Evolutionary conservation across 2,888 invertebrate genomes (phyloP).

Genomic region (Drosophila merina): DNA sequence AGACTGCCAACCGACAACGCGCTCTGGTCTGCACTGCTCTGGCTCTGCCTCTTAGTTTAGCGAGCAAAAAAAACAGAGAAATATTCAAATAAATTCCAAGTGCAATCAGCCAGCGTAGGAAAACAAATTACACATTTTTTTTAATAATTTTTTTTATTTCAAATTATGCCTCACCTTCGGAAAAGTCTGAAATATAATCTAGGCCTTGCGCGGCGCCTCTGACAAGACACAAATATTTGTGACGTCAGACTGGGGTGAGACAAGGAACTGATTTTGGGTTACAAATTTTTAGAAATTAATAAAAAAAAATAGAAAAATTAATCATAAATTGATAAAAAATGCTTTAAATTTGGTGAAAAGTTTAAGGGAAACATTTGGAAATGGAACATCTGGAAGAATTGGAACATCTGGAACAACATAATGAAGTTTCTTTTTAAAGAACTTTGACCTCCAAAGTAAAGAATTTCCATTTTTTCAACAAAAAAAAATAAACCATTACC

Average conservation of each 20-base stretch:
- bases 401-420: too few relatives aligned
- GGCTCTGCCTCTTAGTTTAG: constrained; percentile 36
- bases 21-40: constrained; percentile 23
- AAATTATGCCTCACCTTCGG: constrained; percentile 41
- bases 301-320: too few relatives aligned
- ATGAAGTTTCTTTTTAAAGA: not conserved
- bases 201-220: constrained; percentile 23
- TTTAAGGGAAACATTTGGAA: too few relatives aligned
- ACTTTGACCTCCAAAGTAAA: not conserved
- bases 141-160: constrained; percentile 12
- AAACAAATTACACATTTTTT: constrained; percentile 43
- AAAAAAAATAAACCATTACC: not conserved
- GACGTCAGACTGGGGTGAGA: constrained; percentile 20
- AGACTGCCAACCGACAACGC: constrained; percentile 59
- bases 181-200: constrained; percentile 39
- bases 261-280: too few relatives aligned
- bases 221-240: constrained; percentile 30
- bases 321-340: too few relatives aligned
- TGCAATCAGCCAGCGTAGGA: constrained; percentile 57
- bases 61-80: constrained; percentile 48
- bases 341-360: too few relatives aligned
- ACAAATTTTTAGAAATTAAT: not conserved
- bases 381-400: too few relatives aligned
- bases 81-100: constrained; percentile 60
- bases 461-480: not conserved